These are phyloP conservation scores for Aphelenchoides bicaudatus DNA, from an alignment of 2,888 invertebrate genomes.

Conservation along the genomic window DNA sequence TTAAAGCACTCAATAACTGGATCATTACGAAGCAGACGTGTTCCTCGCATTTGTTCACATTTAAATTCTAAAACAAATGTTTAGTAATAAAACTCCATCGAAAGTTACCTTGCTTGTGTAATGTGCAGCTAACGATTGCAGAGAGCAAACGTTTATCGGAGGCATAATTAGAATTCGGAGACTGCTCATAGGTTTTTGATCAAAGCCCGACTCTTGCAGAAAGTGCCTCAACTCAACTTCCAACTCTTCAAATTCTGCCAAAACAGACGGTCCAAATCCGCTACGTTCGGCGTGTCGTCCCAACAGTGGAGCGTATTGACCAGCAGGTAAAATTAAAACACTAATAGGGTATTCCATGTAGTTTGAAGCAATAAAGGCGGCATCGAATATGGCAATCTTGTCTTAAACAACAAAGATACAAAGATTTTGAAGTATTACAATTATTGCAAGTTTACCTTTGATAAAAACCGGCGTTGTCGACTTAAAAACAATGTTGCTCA, in stretches of 20 bases:
- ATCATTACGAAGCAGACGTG: constrained; percentile 50
- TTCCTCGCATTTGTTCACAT: constrained; percentile 28
- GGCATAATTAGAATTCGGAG: constrained; percentile 47
- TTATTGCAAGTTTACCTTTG: constrained; percentile 44
- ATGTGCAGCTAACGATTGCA: constrained; percentile 49
- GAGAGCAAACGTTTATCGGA: constrained; percentile 44
- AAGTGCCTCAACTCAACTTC: constrained; percentile 42
- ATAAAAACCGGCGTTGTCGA: constrained; percentile 40
- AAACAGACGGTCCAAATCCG: constrained; percentile 41
- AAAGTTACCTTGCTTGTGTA: constrained; percentile 41
- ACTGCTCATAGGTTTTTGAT: constrained; percentile 39
- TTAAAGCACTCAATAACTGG: constrained; percentile 46
- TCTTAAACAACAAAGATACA: no score
- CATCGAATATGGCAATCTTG: constrained; percentile 45
- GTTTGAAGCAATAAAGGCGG: constrained; percentile 35
- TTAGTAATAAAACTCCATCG: not conserved
- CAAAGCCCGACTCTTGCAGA: constrained; percentile 40
- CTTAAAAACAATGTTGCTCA: constrained; percentile 33
- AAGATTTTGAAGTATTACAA: no score
- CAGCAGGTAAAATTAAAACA: constrained; percentile 49
- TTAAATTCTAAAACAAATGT: constrained; percentile 20
- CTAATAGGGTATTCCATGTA: constrained; percentile 41
- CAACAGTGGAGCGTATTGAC: constrained; percentile 51
- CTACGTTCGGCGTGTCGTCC: constrained; percentile 41
- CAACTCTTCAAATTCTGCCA: constrained; percentile 49